Base-by-base conservation (phyloP, 2,888 invertebrate genomes). In the Celastrina argiolus region DNA sequence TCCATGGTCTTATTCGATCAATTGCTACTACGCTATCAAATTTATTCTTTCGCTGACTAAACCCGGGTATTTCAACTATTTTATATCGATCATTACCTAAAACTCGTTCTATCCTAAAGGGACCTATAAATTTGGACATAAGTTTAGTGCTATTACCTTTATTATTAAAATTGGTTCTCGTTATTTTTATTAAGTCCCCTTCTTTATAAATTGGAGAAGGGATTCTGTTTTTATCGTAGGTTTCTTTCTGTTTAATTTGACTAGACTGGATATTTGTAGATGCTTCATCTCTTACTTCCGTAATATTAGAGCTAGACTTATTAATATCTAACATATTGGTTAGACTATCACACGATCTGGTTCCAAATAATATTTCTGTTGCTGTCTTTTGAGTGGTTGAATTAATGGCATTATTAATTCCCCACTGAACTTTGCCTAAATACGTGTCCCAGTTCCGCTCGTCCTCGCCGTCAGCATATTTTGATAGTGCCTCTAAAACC, bases 91-190 rank as follows among this genome's bases (percentile, higher is more conserved):
- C 70, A 64, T 71, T 72, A 28, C 71, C 69, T 16, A 73, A 42
- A 6, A 42, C 67, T 65, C 68, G 39, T n/a, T 64, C 14, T 26
- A 73, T 67, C 65, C 67, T 71, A 66, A 66, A 71, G 0, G 71
- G 73, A 10, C 71, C 73, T 1, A 73, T 59, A 65, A 73, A 73
- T 67, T 71, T 73, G 22, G 71, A 69, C 22, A 73, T 41, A 10
- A 73, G 68, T 39, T 73, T 70, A 16, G 65, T 70, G 64, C 71
- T 71, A n/a, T 70, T 56, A 64, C 39, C 39, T 39, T 39, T 39
- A 5, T 39, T 39, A 14, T 39, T 39, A 39, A 3, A 39, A 39
- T 39, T 39, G 4, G 39, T 39, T 39, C 39, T 39, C 4, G 39
- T 39, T 39, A 39, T 39, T 39, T 39, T 14, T 4, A 39, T 14